Conservation (phyloP, 1,140 invertebrate genomes). For the Acromyrmex heyeri region DNA sequence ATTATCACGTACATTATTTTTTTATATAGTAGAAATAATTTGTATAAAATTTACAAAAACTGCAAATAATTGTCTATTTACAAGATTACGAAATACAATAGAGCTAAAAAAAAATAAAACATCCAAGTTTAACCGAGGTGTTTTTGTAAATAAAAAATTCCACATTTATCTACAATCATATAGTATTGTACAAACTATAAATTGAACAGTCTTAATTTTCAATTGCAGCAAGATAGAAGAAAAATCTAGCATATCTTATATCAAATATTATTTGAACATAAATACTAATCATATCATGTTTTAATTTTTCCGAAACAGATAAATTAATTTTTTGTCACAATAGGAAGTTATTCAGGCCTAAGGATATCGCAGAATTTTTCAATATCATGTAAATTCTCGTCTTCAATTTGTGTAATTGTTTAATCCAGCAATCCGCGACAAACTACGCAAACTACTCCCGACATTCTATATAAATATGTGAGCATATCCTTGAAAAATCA, state of each 20-base stretch:
- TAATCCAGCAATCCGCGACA: not conserved
- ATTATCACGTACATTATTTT: not conserved
- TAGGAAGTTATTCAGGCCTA: not conserved
- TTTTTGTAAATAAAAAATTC: not conserved
- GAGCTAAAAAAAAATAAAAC: not conserved
- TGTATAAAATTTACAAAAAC: not conserved
- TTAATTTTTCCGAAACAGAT: not conserved
- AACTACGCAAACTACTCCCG: constrained; percentile 3
- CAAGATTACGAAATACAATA: not conserved
- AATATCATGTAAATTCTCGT: not conserved
- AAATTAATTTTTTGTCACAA: not conserved
- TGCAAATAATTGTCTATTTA: not conserved
- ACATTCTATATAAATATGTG: constrained; percentile 12
- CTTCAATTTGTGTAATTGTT: constrained; percentile 1
- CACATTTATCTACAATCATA: constrained; percentile 1
- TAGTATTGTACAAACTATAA: not conserved
- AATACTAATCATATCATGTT: not conserved
- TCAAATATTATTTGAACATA: not conserved
- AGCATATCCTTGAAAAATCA: constrained; percentile 15
- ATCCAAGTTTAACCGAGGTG: constrained; percentile 2
- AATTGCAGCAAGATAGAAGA: not conserved
- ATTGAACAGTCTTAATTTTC: not conserved
- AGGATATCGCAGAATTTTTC: not conserved
- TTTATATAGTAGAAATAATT: not conserved
- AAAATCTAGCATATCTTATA: not conserved